Percentiles rank a stretch among this genome's conserved stretches.
phyloP scores from a whole-genome alignment of 2,113 vertebrate species.

The Lota lota region DNA sequence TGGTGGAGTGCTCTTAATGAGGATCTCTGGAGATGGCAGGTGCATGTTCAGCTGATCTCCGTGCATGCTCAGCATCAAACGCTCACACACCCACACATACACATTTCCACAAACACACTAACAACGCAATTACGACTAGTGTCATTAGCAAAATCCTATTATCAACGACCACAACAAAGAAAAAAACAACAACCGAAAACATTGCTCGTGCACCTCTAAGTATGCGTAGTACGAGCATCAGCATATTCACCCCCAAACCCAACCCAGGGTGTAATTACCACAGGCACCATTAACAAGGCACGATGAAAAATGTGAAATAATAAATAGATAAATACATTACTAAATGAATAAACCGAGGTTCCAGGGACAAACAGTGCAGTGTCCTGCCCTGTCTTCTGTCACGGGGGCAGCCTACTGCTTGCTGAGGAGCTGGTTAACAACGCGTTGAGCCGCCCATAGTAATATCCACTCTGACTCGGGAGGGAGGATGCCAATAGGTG shows the following conservation, averaged over 20 bases:
- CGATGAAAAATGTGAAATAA: not conserved
- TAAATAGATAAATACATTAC: not conserved
- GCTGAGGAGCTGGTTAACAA: conserved; percentile 36
- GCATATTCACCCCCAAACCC: conserved; percentile 1
- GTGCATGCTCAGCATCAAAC: conserved; percentile 69
- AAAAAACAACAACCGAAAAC: conserved; percentile 19
- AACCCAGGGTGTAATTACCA: conserved; percentile 5
- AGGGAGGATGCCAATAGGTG: conserved; percentile 48
- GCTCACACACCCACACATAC: conserved; percentile 37
- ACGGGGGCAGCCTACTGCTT: not conserved
- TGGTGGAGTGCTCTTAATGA: conserved; percentile 67
- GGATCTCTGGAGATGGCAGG: conserved; percentile 75
- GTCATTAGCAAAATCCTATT: conserved; percentile 65
- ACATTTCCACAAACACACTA: conserved; percentile 13
- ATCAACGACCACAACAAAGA: conserved; percentile 46
- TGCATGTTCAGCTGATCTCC: conserved; percentile 72
- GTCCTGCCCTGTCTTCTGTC: too few relatives aligned
- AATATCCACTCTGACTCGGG: conserved; percentile 27
- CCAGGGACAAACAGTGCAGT: too few relatives aligned
- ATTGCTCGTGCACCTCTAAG: too few relatives aligned
- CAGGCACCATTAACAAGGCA: not conserved
- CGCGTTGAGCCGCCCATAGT: conserved; percentile 26
- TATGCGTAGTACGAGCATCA: conserved; percentile 24
- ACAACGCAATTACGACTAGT: conserved; percentile 58
- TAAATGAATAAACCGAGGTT: not conserved